Evolutionary conservation across 2,113 vertebrate genomes (phyloP).

Genomic region (Laticauda laticaudata): DNA sequence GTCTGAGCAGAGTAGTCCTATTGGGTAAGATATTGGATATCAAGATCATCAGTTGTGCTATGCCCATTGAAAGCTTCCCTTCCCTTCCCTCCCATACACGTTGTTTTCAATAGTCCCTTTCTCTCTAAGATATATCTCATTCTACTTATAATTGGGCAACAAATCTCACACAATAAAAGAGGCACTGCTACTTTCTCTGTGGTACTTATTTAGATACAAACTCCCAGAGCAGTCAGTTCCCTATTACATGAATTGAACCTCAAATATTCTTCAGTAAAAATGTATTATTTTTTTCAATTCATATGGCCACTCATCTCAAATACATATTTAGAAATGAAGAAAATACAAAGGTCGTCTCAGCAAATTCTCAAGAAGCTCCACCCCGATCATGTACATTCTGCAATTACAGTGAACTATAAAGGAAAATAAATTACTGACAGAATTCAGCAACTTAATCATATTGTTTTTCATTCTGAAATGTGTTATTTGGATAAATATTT

Average conservation of each 20-base stretch:
- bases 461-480: background rate
- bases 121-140: background rate
- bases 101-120: background rate
- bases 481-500: background rate
- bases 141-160: background rate
- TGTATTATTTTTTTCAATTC: background rate
- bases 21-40: background rate
- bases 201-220: background rate
- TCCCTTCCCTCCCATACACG: background rate
- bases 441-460: conserved; percentile 8
- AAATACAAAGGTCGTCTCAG: background rate
- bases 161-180: background rate
- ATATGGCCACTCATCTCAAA: background rate
- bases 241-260: background rate
- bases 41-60: background rate
- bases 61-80: background rate
- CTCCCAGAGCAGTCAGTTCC: background rate
- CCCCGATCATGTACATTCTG: background rate
- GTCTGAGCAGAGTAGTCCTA: background rate
- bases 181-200: background rate
- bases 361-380: background rate
- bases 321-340: background rate
- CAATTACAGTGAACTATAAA: background rate
- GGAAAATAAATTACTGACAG: background rate
- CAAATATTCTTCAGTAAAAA: background rate